These are phyloP conservation scores for Arctopsyche grandis DNA, from an alignment of 1,140 invertebrate species.

Conservation along the genomic window DNA sequence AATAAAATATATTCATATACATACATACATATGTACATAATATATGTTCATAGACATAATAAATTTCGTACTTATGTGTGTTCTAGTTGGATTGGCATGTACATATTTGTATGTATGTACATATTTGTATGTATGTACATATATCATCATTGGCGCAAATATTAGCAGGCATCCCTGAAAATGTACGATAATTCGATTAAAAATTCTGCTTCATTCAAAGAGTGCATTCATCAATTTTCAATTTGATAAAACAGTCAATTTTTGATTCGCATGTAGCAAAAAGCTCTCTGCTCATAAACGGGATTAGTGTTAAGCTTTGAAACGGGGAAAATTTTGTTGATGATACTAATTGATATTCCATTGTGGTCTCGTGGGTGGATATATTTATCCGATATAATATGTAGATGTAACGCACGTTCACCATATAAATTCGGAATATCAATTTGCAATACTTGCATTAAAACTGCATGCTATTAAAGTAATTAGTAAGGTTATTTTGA, in stretches of 20 bases:
- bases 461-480: neutral
- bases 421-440: no score
- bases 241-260: neutral
- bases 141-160: neutral
- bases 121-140: neutral
- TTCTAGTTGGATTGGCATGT: no score
- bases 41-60: no score
- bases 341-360: slow-evolving; percentile 8
- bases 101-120: no score
- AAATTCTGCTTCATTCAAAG: neutral
- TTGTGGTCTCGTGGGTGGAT: neutral
- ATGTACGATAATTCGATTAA: neutral
- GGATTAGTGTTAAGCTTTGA: neutral
- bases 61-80: no score
- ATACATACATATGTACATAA: neutral
- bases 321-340: neutral
- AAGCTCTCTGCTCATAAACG: neutral
- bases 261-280: neutral
- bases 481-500: neutral
- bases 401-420: no score
- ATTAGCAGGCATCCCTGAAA: neutral
- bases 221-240: neutral
- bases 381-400: no score
- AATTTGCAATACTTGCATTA: neutral
- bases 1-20: neutral